A percentile compares a stretch with the other conserved stretches of the same genome.
Evolutionary conservation across 35 echinoderm and acorn worm genomes (phyloP).

Genomic region (Ophiothrix spiculata): DNA sequence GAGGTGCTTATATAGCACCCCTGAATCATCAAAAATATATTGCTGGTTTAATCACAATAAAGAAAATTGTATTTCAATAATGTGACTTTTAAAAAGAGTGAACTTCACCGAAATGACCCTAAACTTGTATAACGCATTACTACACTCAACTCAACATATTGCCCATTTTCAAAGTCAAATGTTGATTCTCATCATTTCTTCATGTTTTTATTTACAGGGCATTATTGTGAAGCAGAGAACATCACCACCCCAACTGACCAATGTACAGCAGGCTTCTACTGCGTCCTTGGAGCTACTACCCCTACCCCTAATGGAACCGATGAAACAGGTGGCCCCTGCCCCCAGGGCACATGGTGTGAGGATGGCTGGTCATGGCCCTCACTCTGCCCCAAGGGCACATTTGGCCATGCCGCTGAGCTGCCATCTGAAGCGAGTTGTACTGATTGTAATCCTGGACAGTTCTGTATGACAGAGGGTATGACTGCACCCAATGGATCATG

Average conservation of each 20-base stretch:
- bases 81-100: too few relatives aligned
- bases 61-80: too few relatives aligned
- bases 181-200: too few relatives aligned
- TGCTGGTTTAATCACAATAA: too few relatives aligned
- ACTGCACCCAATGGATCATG: constrained; percentile 83
- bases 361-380: constrained; percentile 69
- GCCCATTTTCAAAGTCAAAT: too few relatives aligned
- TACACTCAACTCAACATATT: too few relatives aligned
- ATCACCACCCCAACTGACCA: constrained; percentile 70
- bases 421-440: constrained; percentile 60
- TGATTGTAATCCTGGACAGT: constrained; percentile 81
- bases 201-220: constrained; percentile 37
- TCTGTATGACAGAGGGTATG: constrained; percentile 71
- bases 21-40: too few relatives aligned
- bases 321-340: constrained; percentile 82
- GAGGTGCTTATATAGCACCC: too few relatives aligned
- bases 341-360: constrained; percentile 87
- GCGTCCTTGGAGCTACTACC: constrained; percentile 67
- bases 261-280: constrained; percentile 84
- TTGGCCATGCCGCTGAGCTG: constrained; percentile 67
- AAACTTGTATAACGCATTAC: too few relatives aligned
- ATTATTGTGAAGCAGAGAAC: constrained; percentile 91
- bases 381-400: constrained; percentile 92
- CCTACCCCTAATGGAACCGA: constrained; percentile 68
- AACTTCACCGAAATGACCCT: too few relatives aligned